phyloP scores from a whole-genome alignment of 2,888 invertebrate genomes.

The Erannis defoliaria region DNA sequence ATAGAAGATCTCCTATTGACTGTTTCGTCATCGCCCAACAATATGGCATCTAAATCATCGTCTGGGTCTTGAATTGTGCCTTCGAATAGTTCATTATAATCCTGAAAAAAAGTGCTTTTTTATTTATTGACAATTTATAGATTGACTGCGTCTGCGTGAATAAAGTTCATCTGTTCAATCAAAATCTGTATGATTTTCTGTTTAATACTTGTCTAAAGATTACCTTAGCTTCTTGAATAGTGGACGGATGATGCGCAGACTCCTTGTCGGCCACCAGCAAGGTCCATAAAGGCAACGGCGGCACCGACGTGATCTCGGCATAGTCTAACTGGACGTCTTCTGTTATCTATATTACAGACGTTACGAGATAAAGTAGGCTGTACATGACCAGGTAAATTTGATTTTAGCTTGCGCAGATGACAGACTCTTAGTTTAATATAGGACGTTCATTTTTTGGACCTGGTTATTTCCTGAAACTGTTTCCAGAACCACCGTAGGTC shows the following conservation, averaged over 20 bases:
- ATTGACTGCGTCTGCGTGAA: no score
- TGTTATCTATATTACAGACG: slow-evolving; percentile 85
- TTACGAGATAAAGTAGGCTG: background rate
- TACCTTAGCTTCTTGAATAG: slow-evolving; percentile 85
- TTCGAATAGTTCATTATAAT: slow-evolving; percentile 97
- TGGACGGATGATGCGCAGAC: slow-evolving; percentile 86
- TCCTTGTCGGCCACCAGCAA: slow-evolving; percentile 97
- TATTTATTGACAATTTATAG: no score
- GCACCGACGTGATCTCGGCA: slow-evolving; percentile 98
- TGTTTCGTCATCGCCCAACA: slow-evolving; percentile 91
- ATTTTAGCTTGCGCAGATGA: background rate
- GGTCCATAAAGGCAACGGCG: slow-evolving; percentile 98
- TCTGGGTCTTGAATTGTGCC: slow-evolving; percentile 90
- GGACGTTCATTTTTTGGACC: background rate
- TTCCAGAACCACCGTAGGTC: no score
- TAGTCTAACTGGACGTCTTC: slow-evolving; percentile 97
- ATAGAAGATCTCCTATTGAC: slow-evolving; percentile 89
- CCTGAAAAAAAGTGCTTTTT: slow-evolving; percentile 70
- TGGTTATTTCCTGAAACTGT: no score
- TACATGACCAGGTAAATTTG: background rate
- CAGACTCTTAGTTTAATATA: background rate
- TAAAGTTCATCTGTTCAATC: no score
- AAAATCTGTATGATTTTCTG: no score
- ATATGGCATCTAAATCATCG: slow-evolving; percentile 92
- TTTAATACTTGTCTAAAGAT: background rate